Evolutionary conservation across 2,797 vertebrate species (phyloP), one percentile per base, ranked within the genome.

Genomic region (Australoheros facetus): DNA sequence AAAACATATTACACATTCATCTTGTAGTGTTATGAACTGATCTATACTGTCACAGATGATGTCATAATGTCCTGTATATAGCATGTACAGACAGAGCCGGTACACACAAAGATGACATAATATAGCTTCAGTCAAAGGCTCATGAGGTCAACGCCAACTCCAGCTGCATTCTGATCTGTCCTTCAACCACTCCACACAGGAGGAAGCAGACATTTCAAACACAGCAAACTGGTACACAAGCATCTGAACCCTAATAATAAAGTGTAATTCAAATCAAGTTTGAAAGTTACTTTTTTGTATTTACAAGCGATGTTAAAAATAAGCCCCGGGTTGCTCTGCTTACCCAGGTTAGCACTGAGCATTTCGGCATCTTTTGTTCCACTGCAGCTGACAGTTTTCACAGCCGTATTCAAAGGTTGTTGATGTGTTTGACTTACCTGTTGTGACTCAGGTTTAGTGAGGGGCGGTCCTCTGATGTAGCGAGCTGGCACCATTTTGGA

Each of bases 401-500:
- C 39, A 42, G 39, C 39, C 3, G 0, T 13, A 13, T 42, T 42
- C 7, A 10, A 48, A 48, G 45, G 45, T 45, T 45, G 42, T 13
- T 6, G 2, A 5, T 11, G 28, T 51, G 26, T 55, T 37, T 39
- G 14, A 37, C 26, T 21, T 34, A 89, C 89, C 85, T 77, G 58
- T 51, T 71, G 72, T 42, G 80, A 2, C 56, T 21, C 80, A 53
- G 79, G 42, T 80, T 70, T 87, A 12, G 56, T 16, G 56, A 26
- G 1, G 2, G 71, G 60, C 0, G 89, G 90, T 32, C 81, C 77
- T 74, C 88, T 78, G 2, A 21, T 51, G 80, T 80, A 28, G 26
- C 30, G 39, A 53, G 72, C 72, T 2, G 62, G 32, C 10, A 83
- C 82, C 1, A 79, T 79, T 88, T 80, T 90, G 19, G 77, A 2